Evolutionary conservation across 2,797 vertebrate genomes (phyloP).

Genomic region (Gallinago solitaria): DNA sequence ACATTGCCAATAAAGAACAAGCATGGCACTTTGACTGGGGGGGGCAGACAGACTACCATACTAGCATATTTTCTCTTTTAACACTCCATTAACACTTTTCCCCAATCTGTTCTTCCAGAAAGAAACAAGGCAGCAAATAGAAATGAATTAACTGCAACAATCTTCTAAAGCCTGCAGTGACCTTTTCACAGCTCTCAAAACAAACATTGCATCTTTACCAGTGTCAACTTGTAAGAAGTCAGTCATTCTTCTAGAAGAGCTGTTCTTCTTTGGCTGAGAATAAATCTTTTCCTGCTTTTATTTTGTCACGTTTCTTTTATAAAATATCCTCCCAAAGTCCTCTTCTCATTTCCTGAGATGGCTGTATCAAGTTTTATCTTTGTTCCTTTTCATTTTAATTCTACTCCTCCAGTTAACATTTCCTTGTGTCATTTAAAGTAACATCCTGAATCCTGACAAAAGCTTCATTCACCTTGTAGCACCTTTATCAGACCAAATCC

Average conservation of each 20-base stretch:
- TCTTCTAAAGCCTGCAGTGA: neutral
- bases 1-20: neutral
- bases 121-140: neutral
- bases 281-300: neutral
- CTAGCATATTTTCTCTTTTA: neutral
- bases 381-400: neutral
- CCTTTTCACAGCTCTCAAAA: neutral
- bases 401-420: neutral
- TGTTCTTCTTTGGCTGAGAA: neutral
- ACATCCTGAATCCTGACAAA: neutral
- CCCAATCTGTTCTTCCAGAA: neutral
- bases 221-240: neutral
- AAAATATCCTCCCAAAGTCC: neutral
- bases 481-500: neutral
- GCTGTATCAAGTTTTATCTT: neutral
- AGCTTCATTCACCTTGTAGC: neutral
- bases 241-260: neutral
- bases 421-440: neutral
- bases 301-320: neutral
- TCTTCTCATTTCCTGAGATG: neutral
- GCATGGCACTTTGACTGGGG: neutral
- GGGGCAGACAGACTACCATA: neutral
- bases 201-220: neutral
- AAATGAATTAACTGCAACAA: neutral
- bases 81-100: neutral